These are phyloP conservation scores for Nerophis ophidion DNA, from an alignment of 2,113 vertebrate genomes.

Conservation along the genomic window DNA sequence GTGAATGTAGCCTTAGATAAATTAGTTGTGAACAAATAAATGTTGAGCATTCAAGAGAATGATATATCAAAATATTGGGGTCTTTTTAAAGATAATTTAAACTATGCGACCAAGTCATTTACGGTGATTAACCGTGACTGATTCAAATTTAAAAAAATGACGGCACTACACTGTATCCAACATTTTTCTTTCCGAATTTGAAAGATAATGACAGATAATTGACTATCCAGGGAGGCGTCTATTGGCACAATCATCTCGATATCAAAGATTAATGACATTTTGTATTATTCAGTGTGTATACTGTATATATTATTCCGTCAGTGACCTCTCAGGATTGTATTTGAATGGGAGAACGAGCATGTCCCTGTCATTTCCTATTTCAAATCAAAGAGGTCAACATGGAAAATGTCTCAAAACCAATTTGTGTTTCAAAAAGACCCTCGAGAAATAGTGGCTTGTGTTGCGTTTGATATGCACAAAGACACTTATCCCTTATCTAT, in stretches of 20 bases:
- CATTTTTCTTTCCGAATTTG: background rate
- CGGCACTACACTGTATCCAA: too few relatives aligned
- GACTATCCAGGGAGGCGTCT: constrained; percentile 38
- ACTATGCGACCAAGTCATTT: too few relatives aligned
- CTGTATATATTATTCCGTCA: constrained; percentile 56
- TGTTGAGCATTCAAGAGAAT: too few relatives aligned
- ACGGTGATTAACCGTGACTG: too few relatives aligned
- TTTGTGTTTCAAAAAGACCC: constrained; percentile 71
- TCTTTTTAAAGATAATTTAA: too few relatives aligned
- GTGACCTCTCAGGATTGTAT: constrained; percentile 60
- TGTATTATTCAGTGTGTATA: constrained; percentile 42
- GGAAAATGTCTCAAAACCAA: constrained; percentile 70
- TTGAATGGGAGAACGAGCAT: constrained; percentile 48
- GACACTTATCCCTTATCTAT: constrained; percentile 72
- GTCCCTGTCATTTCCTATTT: constrained; percentile 66
- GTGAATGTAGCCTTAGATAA: too few relatives aligned
- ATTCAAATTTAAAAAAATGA: too few relatives aligned
- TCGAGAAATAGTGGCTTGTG: constrained; percentile 60
- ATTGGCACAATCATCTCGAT: constrained; percentile 47
- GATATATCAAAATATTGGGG: too few relatives aligned
- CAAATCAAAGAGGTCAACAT: constrained; percentile 68
- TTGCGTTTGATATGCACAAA: constrained; percentile 69
- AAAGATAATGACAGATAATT: background rate
- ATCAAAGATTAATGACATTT: constrained; percentile 61
- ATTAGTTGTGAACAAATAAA: too few relatives aligned